Evolutionary conservation across 2,888 invertebrate species (phyloP).

Genomic region (Drosophila koepferae): DNA sequence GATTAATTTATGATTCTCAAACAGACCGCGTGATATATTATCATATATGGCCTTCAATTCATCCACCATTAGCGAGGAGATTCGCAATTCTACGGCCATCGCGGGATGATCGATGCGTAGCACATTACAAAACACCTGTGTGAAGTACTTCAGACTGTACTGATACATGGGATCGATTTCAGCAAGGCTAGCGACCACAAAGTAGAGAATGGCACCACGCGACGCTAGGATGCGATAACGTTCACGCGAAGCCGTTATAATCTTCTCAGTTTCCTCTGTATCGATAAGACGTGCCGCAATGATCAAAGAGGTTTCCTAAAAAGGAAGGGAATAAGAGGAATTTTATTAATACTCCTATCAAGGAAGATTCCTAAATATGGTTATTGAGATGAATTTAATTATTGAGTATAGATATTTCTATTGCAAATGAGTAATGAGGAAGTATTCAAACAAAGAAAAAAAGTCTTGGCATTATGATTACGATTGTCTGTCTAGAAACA

Average conservation of each 20-base stretch:
- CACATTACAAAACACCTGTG: constrained; percentile 91
- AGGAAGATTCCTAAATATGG: constrained; percentile 91
- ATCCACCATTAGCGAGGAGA: constrained; percentile 90
- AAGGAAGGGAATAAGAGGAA: not conserved
- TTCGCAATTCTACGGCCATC: constrained; percentile 88
- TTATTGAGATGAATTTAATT: not conserved
- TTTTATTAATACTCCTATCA: constrained; percentile 85
- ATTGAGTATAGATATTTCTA: too few relatives aligned
- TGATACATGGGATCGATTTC: constrained; percentile 99
- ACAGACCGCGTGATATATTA: constrained; percentile 95
- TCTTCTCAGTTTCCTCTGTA: constrained; percentile 94
- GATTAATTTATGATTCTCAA: constrained; percentile 95
- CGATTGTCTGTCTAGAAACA: too few relatives aligned
- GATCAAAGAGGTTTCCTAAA: constrained; percentile 94
- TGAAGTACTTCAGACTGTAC: constrained; percentile 96
- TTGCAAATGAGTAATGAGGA: not conserved
- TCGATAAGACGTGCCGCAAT: constrained; percentile 95
- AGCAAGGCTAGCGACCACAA: constrained; percentile 94
- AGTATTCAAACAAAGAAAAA: too few relatives aligned
- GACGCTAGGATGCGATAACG: constrained; percentile 94
- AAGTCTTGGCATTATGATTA: too few relatives aligned
- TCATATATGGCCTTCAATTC: constrained; percentile 93
- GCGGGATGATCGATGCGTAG: constrained; percentile 91
- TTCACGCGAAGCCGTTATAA: constrained; percentile 93
- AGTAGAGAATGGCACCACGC: constrained; percentile 95